Conservation (phyloP, 2,888 invertebrate genomes). For the Phania funesta region DNA sequence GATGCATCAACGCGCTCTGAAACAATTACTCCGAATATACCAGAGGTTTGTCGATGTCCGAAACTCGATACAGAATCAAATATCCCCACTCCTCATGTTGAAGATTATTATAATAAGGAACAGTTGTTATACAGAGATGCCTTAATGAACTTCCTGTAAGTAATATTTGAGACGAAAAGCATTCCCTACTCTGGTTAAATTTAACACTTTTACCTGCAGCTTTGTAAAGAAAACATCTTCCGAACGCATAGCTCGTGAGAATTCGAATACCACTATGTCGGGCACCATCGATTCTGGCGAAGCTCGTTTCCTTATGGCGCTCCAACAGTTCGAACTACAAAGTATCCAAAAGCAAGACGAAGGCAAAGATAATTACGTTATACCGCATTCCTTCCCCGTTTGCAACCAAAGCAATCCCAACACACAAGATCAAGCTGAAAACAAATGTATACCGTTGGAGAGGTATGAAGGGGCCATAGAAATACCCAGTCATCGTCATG, state of each 20-base stretch:
- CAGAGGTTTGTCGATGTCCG: constrained; percentile 67
- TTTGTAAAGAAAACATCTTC: constrained; percentile 8
- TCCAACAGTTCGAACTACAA: not conserved
- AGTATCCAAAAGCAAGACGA: constrained; percentile 27
- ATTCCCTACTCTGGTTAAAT: no score
- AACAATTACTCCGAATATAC: not conserved
- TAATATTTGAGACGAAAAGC: not conserved
- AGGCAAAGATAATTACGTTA: constrained; percentile 58
- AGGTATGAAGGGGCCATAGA: constrained; percentile 63
- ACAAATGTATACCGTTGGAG: constrained; percentile 71
- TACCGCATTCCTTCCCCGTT: constrained; percentile 63
- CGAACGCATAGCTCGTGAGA: not conserved
- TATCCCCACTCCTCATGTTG: constrained; percentile 74
- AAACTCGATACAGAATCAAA: constrained; percentile 67
- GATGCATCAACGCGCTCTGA: not conserved
- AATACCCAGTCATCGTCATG: constrained; percentile 70
- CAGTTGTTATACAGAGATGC: constrained; percentile 72
- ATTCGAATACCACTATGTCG: not conserved
- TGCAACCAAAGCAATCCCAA: constrained; percentile 11
- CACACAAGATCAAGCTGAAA: constrained; percentile 65
- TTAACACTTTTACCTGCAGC: not conserved
- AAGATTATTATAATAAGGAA: constrained; percentile 73
- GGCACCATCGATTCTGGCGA: not conserved
- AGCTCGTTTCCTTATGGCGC: not conserved
- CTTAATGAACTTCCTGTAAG: constrained; percentile 75